phyloP scores from a whole-genome alignment of 2,797 vertebrate species.

The Trachurus trachurus region DNA sequence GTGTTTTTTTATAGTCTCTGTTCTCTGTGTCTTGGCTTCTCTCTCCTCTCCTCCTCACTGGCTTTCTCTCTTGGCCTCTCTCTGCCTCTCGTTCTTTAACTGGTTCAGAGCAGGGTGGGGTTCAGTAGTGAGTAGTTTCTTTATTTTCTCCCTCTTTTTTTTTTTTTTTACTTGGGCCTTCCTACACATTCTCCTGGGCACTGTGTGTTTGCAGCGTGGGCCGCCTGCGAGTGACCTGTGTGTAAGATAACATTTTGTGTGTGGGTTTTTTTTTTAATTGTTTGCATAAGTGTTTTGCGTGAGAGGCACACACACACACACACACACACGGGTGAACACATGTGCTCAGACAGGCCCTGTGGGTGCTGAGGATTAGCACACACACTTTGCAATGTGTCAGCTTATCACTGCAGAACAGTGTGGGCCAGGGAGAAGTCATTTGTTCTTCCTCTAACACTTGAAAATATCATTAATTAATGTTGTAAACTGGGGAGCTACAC shows the following conservation, averaged over 20 bases:
- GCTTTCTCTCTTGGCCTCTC: constrained; percentile 22
- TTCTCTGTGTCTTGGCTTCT: constrained; percentile 45
- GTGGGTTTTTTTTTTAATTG: constrained; percentile 43
- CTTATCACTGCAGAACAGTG: constrained; percentile 2
- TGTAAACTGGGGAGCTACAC: neutral
- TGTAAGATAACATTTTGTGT: constrained; percentile 38
- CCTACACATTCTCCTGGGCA: constrained; percentile 35
- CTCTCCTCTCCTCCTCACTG: constrained; percentile 33
- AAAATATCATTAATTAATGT: constrained; percentile 8
- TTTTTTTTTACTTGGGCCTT: constrained; percentile 8
- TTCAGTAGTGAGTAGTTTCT: constrained; percentile 59
- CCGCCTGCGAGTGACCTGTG: constrained; percentile 24
- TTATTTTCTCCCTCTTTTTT: constrained; percentile 48
- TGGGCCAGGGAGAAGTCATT: neutral
- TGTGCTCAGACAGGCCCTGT: constrained; percentile 39
- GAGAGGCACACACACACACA: constrained; percentile 15
- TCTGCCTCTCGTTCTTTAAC: constrained; percentile 59
- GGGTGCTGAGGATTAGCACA: constrained; percentile 31
- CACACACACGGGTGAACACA: constrained; percentile 15
- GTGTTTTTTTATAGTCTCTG: constrained; percentile 67
- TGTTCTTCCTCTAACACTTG: constrained; percentile 4
- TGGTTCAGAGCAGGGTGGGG: constrained; percentile 73
- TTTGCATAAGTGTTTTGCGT: constrained; percentile 41
- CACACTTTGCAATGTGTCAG: constrained; percentile 25
- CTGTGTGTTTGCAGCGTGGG: constrained; percentile 34